These are phyloP conservation scores for Cepaea hortensis DNA, from an alignment of 2,888 invertebrate species.

Conservation along the genomic window DNA sequence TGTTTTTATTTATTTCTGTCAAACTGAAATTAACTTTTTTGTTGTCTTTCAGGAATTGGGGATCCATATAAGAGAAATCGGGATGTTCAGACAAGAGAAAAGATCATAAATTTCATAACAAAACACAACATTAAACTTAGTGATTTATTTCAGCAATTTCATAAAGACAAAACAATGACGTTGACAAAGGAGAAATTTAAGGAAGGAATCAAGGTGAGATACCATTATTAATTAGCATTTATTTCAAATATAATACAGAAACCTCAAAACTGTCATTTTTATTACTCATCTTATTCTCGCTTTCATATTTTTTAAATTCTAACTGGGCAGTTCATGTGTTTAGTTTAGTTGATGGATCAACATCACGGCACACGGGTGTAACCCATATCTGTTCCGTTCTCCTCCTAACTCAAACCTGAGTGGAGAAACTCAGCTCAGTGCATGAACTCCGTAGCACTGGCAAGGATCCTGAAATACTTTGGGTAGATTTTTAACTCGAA, in stretches of 20 bases:
- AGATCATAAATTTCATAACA: slow-evolving; percentile 73
- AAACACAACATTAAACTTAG: slow-evolving; percentile 73
- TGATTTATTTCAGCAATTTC: slow-evolving; percentile 76
- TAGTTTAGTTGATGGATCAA: too few species aligned
- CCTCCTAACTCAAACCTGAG: too few species aligned
- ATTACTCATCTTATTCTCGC: too few species aligned
- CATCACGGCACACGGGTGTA: too few species aligned
- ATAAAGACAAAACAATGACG: slow-evolving; percentile 75
- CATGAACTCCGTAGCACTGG: too few species aligned
- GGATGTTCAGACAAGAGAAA: slow-evolving; percentile 74
- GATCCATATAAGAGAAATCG: slow-evolving; percentile 71
- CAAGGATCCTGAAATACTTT: too few species aligned
- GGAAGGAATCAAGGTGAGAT: slow-evolving; percentile 72
- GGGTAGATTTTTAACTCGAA: too few species aligned
- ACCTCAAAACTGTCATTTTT: background rate
- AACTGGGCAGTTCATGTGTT: too few species aligned
- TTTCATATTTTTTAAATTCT: too few species aligned
- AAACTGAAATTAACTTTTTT: background rate
- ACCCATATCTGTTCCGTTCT: too few species aligned
- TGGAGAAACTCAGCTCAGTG: too few species aligned
- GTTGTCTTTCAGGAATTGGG: slow-evolving; percentile 59
- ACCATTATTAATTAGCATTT: background rate
- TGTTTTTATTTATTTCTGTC: background rate
- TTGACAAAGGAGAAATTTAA: slow-evolving; percentile 74
- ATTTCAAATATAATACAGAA: background rate